Base-by-base conservation (phyloP, 2,888 invertebrate species). In the Synergus umbraculus region DNA sequence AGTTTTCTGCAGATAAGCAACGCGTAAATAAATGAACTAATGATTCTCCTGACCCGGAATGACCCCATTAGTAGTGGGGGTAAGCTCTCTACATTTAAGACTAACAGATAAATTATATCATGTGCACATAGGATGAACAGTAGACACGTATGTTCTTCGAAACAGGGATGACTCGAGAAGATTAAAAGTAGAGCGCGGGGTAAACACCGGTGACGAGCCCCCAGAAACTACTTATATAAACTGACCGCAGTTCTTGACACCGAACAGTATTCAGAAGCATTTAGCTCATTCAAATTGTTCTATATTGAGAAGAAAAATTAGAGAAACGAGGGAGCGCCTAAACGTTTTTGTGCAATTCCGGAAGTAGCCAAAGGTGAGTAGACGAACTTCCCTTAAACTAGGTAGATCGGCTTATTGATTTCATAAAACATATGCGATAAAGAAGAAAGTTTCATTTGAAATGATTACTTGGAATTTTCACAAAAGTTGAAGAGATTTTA, bases 111-210 rank as follows among this genome's bases (percentile, higher is more conserved):
- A 73, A 73, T 37, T 73, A 73, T 49, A 54, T 73, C 73, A 73
- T 73, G 37, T 73, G 49, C 49, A 73, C 15, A 73, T 54, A n/a
- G 13, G 49, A 54, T 73, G 73, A 37, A 73, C 73, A 29, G 15
- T 29, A n/a, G 15, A 18, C 60, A 60, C 60, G 60, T 10, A 60
- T 60, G 60, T 60, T 37, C 13, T 49, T 69, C 29, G 79, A 81
- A 81, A 81, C 77, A 76, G 77, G 81, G 80, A 69, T 81, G 79
- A 65, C 77, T 77, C 79, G 76, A 80, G 77, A 81, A 81, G 79
- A 83, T 83, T 81, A 79, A 82, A 82, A 82, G 78, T 82, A 78
- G 78, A 82, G 77, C 78, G 78, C 79, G 81, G 78, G 76, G 81
- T 78, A 79, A 81, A 78, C 77, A 67, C 37, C 41, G 65, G 65